Conservation (phyloP, 2,113 vertebrate species). For the Cygnus atratus region DNA sequence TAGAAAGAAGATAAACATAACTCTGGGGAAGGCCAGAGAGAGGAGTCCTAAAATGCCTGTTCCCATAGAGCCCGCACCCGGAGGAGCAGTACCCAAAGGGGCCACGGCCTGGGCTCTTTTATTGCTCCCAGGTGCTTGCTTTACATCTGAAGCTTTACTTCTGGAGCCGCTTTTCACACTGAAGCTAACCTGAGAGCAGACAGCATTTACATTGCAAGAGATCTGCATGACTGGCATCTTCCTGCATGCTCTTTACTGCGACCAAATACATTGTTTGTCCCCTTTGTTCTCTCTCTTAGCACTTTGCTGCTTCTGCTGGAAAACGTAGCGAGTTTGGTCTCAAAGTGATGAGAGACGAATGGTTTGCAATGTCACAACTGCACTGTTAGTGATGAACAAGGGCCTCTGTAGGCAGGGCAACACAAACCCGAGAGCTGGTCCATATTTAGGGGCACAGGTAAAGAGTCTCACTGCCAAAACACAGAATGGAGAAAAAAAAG, state of each 20-base stretch:
- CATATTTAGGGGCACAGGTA: background rate
- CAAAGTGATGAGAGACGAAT: background rate
- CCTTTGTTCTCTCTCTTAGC: background rate
- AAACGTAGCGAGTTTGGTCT: background rate
- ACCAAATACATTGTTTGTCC: background rate
- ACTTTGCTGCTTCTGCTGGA: background rate
- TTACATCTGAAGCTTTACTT: background rate
- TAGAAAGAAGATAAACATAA: constrained; percentile 59
- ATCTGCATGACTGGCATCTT: background rate
- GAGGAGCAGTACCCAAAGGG: background rate
- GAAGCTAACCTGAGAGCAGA: accelerated
- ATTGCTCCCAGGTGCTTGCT: background rate
- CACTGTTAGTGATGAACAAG: background rate
- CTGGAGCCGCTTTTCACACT: background rate
- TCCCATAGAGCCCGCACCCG: background rate
- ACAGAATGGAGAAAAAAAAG: background rate
- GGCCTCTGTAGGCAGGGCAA: background rate
- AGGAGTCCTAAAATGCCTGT: background rate
- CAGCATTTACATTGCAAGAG: background rate
- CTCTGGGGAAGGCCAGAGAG: background rate
- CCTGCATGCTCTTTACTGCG: background rate
- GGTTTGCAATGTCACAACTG: background rate
- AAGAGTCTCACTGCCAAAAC: background rate
- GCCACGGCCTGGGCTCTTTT: accelerated
- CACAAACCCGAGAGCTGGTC: background rate